Evolutionary conservation across 2,113 vertebrate species (phyloP).

Genomic region (Cochlearius cochlearius): DNA sequence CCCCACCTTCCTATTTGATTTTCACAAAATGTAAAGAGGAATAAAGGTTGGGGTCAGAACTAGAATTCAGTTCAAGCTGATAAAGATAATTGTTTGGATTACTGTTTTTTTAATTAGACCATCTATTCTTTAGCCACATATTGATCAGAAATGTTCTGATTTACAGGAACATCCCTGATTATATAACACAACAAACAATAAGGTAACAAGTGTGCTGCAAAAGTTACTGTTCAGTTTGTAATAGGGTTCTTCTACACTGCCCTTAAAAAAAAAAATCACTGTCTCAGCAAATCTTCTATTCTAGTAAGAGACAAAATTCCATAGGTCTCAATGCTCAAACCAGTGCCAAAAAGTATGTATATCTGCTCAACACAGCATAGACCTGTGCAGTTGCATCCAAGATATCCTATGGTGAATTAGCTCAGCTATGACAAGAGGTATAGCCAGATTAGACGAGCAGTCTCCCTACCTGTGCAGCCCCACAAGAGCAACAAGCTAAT

Average conservation of each 20-base stretch:
- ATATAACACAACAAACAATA: background rate
- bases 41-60: background rate
- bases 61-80: background rate
- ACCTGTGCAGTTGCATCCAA: background rate
- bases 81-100: background rate
- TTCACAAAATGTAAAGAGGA: background rate
- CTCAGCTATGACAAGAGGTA: background rate
- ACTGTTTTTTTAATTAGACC: background rate
- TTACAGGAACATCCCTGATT: background rate
- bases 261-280: background rate
- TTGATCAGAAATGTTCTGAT: conserved; percentile 1
- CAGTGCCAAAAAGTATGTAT: background rate
- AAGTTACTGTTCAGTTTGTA: background rate
- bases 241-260: background rate
- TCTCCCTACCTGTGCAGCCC: background rate
- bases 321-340: background rate
- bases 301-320: background rate
- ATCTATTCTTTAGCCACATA: background rate
- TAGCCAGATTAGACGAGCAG: background rate
- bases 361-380: background rate
- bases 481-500: background rate
- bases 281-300: background rate
- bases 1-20: background rate
- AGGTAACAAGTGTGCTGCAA: background rate
- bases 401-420: background rate